phyloP scores from a whole-genome alignment of 2,888 invertebrate genomes.

The Rotaria macrura region DNA sequence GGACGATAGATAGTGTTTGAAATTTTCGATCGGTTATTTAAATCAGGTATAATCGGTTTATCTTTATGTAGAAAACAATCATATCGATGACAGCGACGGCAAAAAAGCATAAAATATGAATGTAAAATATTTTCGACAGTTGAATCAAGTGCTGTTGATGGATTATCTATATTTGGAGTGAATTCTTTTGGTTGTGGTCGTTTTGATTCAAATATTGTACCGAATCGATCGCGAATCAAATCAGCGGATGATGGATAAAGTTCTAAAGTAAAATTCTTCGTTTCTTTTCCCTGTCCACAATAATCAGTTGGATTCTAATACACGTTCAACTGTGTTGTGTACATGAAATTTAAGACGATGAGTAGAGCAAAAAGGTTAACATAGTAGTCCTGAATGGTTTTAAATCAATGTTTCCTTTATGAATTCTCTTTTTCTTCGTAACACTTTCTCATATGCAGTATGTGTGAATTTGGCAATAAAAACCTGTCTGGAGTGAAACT shows the following conservation, averaged over 20 bases:
- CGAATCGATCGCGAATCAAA: constrained; percentile 28
- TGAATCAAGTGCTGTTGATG: neutral
- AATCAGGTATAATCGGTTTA: constrained; percentile 27
- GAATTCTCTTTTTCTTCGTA: too few relatives aligned
- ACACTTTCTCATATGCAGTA: too few relatives aligned
- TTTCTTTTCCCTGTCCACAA: too few relatives aligned
- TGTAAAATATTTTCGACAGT: constrained; percentile 73
- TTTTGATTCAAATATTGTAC: constrained; percentile 22
- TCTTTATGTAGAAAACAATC: constrained; percentile 88
- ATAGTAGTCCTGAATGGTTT: too few relatives aligned
- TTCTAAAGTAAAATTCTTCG: constrained; percentile 32
- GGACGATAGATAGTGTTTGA: neutral
- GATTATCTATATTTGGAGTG: constrained; percentile 77
- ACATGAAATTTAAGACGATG: too few relatives aligned
- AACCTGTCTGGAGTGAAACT: too few relatives aligned
- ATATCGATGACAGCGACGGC: constrained; percentile 90
- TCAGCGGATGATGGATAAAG: neutral
- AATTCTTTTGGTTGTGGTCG: constrained; percentile 63
- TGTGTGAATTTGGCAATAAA: too few relatives aligned
- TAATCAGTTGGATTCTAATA: too few relatives aligned
- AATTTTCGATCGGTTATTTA: neutral
- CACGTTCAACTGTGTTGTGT: too few relatives aligned
- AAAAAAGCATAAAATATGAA: constrained; percentile 97
- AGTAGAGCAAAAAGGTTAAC: too few relatives aligned
- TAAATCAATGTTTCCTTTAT: too few relatives aligned